phyloP scores from a whole-genome alignment of 2,797 vertebrate genomes.

The Enteromius radiatus region DNA sequence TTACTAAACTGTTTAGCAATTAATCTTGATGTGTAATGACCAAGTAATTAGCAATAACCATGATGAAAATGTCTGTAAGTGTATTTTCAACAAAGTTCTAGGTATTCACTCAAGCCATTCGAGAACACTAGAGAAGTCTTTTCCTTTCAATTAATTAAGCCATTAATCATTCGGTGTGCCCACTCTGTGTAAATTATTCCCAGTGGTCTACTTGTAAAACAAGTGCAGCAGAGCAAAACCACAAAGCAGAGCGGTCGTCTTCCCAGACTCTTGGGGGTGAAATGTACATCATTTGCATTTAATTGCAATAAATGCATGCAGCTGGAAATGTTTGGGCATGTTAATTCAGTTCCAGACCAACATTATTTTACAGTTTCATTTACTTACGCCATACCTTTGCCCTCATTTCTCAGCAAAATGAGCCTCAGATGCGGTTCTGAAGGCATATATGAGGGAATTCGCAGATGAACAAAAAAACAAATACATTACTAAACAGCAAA shows the following conservation, averaged over 20 bases:
- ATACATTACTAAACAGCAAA: not conserved
- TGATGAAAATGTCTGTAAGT: conserved; percentile 6
- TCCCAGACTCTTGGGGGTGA: conserved; percentile 55
- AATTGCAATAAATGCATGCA: conserved; percentile 62
- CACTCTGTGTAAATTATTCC: conserved; percentile 55
- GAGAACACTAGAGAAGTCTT: conserved; percentile 36
- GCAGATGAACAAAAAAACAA: not conserved
- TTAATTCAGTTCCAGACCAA: conserved; percentile 41
- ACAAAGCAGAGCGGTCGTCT: conserved; percentile 42
- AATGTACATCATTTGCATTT: conserved; percentile 65
- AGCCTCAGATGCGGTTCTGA: not conserved
- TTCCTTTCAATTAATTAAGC: conserved; percentile 61
- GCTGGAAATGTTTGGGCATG: conserved; percentile 55
- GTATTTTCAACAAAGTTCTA: conserved; percentile 18
- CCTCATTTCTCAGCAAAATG: conserved; percentile 12
- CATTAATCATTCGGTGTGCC: conserved; percentile 62
- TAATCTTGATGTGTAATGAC: conserved; percentile 4
- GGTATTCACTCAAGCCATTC: conserved; percentile 19
- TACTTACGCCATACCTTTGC: conserved; percentile 10
- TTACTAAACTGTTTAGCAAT: conserved; percentile 10
- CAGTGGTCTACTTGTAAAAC: conserved; percentile 51
- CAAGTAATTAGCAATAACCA: conserved; percentile 30
- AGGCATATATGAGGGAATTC: not conserved
- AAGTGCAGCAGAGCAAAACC: conserved; percentile 48
- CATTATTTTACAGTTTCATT: conserved; percentile 52